phyloP scores from a whole-genome alignment of 2,113 vertebrate genomes.

The Pseudolaguvia tuberculata region DNA sequence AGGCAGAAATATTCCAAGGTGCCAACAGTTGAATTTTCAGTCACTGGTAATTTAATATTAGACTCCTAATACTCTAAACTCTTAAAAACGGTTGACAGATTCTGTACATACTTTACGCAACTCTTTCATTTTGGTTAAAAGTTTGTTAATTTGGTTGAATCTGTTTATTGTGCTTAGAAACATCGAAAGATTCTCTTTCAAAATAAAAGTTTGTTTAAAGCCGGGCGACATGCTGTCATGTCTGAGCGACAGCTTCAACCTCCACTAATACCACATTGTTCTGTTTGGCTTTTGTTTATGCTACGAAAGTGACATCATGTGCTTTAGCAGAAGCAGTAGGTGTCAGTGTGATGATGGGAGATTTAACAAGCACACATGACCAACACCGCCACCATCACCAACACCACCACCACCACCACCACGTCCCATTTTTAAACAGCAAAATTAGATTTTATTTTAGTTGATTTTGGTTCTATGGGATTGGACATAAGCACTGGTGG shows the following conservation, averaged over 20 bases:
- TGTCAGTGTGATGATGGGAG: slow-evolving; percentile 59
- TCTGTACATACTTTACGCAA: not conserved
- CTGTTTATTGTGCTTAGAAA: slow-evolving; percentile 14
- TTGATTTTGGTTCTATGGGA: slow-evolving; percentile 43
- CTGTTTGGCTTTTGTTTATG: slow-evolving; percentile 62
- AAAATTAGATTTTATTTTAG: too few relatives aligned
- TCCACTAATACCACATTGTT: slow-evolving; percentile 47
- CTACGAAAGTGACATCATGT: slow-evolving; percentile 62
- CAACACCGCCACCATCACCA: too few relatives aligned
- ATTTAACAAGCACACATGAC: slow-evolving; percentile 42
- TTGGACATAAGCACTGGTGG: not conserved
- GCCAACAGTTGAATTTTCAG: not conserved
- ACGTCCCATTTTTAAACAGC: slow-evolving; percentile 59
- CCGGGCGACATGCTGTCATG: slow-evolving; percentile 29
- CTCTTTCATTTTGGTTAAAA: slow-evolving; percentile 26
- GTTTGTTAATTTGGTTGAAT: not conserved
- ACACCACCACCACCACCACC: slow-evolving; percentile 42
- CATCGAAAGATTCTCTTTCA: not conserved
- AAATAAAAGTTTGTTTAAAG: not conserved
- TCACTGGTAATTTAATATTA: slow-evolving; percentile 7
- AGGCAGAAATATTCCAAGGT: slow-evolving; percentile 65
- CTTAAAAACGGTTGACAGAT: slow-evolving; percentile 2
- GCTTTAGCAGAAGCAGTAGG: slow-evolving; percentile 54
- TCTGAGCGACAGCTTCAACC: slow-evolving; percentile 26
- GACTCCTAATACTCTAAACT: not conserved